phyloP scores from a whole-genome alignment of 2,888 invertebrate genomes.

The Myopa tessellatipennis region DNA sequence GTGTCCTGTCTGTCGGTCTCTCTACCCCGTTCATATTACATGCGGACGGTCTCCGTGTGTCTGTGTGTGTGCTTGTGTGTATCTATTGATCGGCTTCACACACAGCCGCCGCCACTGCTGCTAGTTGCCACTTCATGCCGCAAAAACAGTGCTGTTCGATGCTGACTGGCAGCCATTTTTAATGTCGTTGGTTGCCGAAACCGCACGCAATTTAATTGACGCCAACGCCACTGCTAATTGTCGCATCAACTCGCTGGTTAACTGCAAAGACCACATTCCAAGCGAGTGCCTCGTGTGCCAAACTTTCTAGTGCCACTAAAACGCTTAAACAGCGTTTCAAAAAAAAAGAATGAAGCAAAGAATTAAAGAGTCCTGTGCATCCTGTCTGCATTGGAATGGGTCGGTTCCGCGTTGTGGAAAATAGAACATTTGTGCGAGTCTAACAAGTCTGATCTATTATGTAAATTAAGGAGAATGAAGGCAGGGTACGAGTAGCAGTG shows the following conservation, averaged over 20 bases:
- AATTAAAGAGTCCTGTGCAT: no score
- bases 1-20: not conserved
- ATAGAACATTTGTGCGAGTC: no score
- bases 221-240: not conserved
- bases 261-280: not conserved
- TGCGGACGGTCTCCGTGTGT: not conserved
- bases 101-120: not conserved
- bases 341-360: no score
- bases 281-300: not conserved
- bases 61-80: not conserved
- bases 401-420: no score
- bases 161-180: not conserved
- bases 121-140: not conserved
- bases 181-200: not conserved
- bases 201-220: slow-evolving; percentile 7
- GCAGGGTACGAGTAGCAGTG: no score
- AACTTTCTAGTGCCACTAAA: no score
- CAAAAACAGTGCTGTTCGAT: not conserved
- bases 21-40: not conserved
- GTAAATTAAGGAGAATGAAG: no score
- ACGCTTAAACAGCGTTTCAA: no score
- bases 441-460: no score
- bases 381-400: no score
- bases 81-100: not conserved
- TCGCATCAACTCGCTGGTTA: not conserved